Base-by-base conservation (phyloP, 2,888 invertebrate species). In the Nemotelus nigrinus region DNA sequence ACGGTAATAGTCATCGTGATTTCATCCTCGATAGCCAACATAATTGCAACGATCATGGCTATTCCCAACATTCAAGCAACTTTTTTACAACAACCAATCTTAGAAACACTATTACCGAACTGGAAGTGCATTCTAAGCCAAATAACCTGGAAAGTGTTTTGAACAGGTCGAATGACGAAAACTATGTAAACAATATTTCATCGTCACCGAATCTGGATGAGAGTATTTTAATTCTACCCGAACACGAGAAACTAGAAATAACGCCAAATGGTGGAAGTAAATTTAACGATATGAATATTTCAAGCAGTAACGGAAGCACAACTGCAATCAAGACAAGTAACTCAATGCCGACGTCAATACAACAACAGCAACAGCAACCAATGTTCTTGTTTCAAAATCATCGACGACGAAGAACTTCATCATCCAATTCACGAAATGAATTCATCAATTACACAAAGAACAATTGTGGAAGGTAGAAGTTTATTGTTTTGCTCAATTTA, bases 191-290 rank as follows among this genome's bases (percentile, higher is more conserved):
- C 48, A 47, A 72, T 45, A 48, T 67, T 3, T 43, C 70, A n/a
- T 41, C 50, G 44, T 78, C 77, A 75, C 76, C 74, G 78, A 76
- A 83, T 77, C 84, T 85, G 84, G 84, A 85, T 53, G 84, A 84
- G 80, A 85, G 84, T 81, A 84, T 85, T 81, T 81, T 84, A 74
- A 84, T 85, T 81, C 82, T 84, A 82, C 85, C 84, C 75, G 84
- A 84, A 80, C 84, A 84, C 80, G 82, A 83, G 80, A 84, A 84
- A 82, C 82, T 85, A 81, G 84, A 84, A 80, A 84, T 85, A 80
- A 83, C 83, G 65, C 80, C 83, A 74, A 84, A 82, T 80, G 84
- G 83, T 63, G 25, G 25, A 25, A 25, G 25, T 25, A 83, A 84
- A 80, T 83, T 82, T 60, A 60, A 63, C 79, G 84, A 84, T 81